Base-by-base conservation (phyloP, 2,888 invertebrate genomes). In the Xylophagus ater region DNA sequence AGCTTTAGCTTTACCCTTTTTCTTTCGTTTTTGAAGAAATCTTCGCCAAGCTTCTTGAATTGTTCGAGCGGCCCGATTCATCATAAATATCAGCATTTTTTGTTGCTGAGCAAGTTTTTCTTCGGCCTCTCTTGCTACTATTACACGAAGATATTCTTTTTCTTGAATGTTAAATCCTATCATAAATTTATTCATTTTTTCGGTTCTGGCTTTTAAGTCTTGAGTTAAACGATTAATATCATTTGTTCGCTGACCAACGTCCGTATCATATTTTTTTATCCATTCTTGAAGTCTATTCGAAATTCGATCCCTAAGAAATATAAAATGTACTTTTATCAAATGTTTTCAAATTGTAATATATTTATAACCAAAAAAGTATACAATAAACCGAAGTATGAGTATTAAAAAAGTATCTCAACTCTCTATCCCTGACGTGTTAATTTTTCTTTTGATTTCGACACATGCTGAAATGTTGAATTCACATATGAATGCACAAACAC, bases 181-280 rank as follows among this genome's bases (percentile, higher is more conserved):
- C 43, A 57, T 49, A 25, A 54, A 61, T 3, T 52, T 45, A 8
- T 57, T 48, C 2, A 59, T 48, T 2, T 46, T 33, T n/a, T 43
- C 38, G 3, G 53, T 48, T 4, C 52, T 49, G 8, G 40, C 44
- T 6, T 52, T 45, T 15, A 53, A 49, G 14, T 50, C 40, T 2
- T 53, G 51, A 26, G 48, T 44, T 1, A 65, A 44, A 3, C 48
- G 36, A 3, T 53, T 17, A 21, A 56, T 53, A 42, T 62, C 59
- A 7, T 47, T 39, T 14, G 53, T 51, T 45, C 58, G 57, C 4
- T 62, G 60, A 3, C 53, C 51, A 39, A 65, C 57, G 20, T 51
- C 51, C 23, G 49, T 46, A 36, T 64, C 63, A 37, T 58, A 65
- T 46, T 57, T 63, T 10, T 51, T 56, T 2, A 64, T 44, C 8